A percentile compares a stretch with the other conserved stretches of the same genome.
Conservation (phyloP, 2,113 vertebrate species). For the Protomyctophum bolini region DNA sequence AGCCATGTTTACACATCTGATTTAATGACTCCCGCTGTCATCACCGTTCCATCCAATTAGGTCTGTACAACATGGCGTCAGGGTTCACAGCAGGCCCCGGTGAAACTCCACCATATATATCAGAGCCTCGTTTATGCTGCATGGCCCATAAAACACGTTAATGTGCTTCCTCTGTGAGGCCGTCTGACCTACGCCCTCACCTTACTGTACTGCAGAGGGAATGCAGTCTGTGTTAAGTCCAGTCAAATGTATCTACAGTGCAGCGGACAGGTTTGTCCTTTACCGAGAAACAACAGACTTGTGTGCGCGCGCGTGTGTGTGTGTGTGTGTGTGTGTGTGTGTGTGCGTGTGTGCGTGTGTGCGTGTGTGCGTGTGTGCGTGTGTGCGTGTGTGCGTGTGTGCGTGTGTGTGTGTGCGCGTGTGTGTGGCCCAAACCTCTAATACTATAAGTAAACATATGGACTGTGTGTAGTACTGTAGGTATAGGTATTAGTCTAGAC, state of each 20-base stretch:
- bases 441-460: no score
- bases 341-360: conserved; percentile 6
- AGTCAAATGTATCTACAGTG: not conserved
- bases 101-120: conserved; percentile 25
- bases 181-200: conserved; percentile 19
- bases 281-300: no score
- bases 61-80: conserved; percentile 3
- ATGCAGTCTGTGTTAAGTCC: conserved; percentile 5
- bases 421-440: no score
- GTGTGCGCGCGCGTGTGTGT: no score
- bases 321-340: not conserved
- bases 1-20: not conserved
- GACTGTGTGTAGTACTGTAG: not conserved
- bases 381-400: not conserved
- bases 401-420: not conserved
- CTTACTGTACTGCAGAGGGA: conserved; percentile 18
- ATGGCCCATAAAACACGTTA: conserved; percentile 29
- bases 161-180: conserved; percentile 13
- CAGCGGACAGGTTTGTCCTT: not conserved
- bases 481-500: not conserved
- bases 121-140: conserved; percentile 6
- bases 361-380: conserved; percentile 7
- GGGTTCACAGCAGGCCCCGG: conserved; percentile 3
- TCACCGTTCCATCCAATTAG: conserved; percentile 17
- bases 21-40: conserved; percentile 42